A percentile compares a stretch with the other conserved stretches of the same genome.
These are phyloP conservation scores for Drosophila paulistorum DNA, from an alignment of 1,140 invertebrate species.

Conservation along the genomic window DNA sequence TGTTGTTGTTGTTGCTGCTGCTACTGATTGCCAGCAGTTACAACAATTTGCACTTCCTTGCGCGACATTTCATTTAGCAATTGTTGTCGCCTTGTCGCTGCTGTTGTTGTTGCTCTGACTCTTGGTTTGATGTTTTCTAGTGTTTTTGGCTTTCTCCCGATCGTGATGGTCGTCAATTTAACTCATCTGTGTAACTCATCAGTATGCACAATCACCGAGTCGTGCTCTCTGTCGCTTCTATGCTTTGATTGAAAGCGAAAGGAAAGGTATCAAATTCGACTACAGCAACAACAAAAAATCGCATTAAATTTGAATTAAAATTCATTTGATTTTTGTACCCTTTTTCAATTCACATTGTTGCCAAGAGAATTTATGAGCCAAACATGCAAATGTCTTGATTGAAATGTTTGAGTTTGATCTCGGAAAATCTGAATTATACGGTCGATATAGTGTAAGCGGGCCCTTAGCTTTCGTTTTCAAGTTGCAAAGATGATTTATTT, in stretches of 20 bases:
- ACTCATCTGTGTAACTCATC: conserved; percentile 46
- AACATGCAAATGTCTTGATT: conserved; percentile 68
- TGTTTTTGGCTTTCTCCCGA: conserved; percentile 64
- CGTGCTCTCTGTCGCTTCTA: conserved; percentile 42
- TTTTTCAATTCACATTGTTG: conserved; percentile 47
- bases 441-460: not conserved
- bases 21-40: conserved; percentile 33
- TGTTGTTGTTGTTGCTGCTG: conserved; percentile 14
- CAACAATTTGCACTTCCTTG: conserved; percentile 68
- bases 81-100: conserved; percentile 63
- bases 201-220: conserved; percentile 63
- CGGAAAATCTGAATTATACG: conserved; percentile 4
- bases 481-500: conserved; percentile 28
- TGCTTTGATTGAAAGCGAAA: conserved; percentile 70
- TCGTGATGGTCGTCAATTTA: conserved; percentile 60
- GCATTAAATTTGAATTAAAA: conserved; percentile 51
- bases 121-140: conserved; percentile 27
- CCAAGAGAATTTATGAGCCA: conserved; percentile 50
- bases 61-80: conserved; percentile 74
- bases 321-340: conserved; percentile 58
- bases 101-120: conserved; percentile 15
- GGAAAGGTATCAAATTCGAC: conserved; percentile 36
- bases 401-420: conserved; percentile 42
- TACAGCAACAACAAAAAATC: not conserved
- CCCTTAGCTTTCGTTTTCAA: conserved; percentile 51